Percentiles rank a stretch among this genome's conserved stretches.
phyloP scores from a whole-genome alignment of 2,113 vertebrate genomes.

The Carollia perspicillata region DNA sequence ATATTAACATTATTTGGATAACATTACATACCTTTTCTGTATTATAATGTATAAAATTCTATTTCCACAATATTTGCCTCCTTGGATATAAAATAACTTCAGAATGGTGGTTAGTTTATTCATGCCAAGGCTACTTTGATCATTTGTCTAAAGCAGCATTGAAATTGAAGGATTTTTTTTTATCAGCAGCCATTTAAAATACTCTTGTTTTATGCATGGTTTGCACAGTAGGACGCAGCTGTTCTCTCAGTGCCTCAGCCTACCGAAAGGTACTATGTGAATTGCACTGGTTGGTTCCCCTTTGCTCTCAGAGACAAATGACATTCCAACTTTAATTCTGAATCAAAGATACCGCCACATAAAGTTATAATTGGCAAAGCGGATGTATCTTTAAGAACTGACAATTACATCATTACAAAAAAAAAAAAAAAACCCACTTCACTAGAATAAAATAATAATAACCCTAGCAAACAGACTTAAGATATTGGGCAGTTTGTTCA shows the following conservation, averaged over 20 bases:
- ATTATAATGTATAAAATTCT: conserved; percentile 14
- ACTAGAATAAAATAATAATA: not conserved
- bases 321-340: not conserved
- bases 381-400: not conserved
- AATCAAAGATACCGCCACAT: not conserved
- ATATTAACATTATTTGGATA: conserved; percentile 41
- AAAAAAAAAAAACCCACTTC: not conserved
- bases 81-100: conserved; percentile 12
- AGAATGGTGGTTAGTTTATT: conserved; percentile 37
- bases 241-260: not conserved
- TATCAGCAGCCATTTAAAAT: not conserved
- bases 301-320: not conserved
- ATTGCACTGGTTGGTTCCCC: not conserved
- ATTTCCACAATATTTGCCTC: conserved; percentile 7
- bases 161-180: not conserved
- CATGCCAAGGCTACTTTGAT: conserved; percentile 2
- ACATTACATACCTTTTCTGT: not conserved
- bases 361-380: not conserved
- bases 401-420: not conserved
- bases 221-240: not conserved
- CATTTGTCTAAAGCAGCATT: not conserved
- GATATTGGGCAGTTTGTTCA: not conserved
- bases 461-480: not conserved
- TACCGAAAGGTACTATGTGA: not conserved
- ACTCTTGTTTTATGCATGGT: not conserved